Percentiles rank a stretch among this genome's conserved stretches.
phyloP scores from a whole-genome alignment of 2,113 vertebrate genomes.

The Rostratula benghalensis region DNA sequence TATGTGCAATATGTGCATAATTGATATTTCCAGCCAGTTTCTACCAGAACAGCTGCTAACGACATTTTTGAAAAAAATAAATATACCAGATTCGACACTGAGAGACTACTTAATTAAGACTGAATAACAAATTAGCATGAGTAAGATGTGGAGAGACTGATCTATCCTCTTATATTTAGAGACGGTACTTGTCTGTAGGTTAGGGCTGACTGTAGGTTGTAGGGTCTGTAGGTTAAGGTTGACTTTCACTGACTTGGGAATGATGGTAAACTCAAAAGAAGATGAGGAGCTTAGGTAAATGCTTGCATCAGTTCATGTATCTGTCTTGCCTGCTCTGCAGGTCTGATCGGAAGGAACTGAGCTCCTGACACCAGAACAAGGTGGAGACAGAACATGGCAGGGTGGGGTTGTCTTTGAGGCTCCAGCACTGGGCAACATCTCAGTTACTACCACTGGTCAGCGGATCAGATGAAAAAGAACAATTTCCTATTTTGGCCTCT shows the following conservation, averaged over 20 bases:
- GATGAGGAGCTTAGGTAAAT: neutral
- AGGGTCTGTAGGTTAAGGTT: neutral
- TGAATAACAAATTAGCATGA: neutral
- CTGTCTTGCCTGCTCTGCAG: neutral
- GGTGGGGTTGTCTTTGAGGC: neutral
- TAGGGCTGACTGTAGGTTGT: neutral
- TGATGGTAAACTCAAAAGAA: neutral
- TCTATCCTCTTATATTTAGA: neutral
- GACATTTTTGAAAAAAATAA: neutral
- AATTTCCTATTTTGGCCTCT: neutral
- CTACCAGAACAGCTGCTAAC: constrained; percentile 10
- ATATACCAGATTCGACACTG: neutral
- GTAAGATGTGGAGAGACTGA: neutral
- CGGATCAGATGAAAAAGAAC: neutral
- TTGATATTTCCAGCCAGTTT: constrained; percentile 20
- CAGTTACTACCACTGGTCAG: neutral
- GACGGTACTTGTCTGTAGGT: neutral
- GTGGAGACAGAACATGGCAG: neutral
- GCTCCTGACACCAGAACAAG: neutral
- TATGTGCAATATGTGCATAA: constrained; percentile 20
- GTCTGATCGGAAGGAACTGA: neutral
- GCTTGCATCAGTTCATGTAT: neutral
- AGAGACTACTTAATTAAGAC: neutral
- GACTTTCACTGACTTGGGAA: neutral
- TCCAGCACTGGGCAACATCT: neutral